Percentiles rank a stretch among this genome's conserved stretches.
These are phyloP conservation scores for Teleiodes luculella DNA, from an alignment of 2,888 invertebrate species.

Conservation along the genomic window DNA sequence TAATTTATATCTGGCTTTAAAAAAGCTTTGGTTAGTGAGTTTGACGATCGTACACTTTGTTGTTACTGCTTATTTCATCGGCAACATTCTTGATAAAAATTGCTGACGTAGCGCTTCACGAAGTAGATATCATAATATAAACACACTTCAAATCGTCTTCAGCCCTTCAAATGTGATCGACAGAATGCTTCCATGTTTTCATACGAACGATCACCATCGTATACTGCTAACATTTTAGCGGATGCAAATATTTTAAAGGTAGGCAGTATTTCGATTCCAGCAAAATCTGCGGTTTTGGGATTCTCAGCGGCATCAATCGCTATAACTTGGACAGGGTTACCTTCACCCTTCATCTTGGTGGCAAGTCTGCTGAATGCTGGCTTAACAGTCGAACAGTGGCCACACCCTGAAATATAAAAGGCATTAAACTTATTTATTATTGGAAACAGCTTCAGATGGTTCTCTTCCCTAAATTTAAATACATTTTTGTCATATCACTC, in stretches of 20 bases:
- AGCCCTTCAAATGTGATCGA: conserved; percentile 40
- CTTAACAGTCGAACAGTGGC: conserved; percentile 83
- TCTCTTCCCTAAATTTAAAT: too few relatives aligned
- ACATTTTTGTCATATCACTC: too few relatives aligned
- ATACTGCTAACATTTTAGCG: conserved; percentile 75
- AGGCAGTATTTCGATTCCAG: conserved; percentile 81
- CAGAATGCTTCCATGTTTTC: conserved; percentile 78
- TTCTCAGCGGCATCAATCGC: conserved; percentile 84
- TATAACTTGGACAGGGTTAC: conserved; percentile 61
- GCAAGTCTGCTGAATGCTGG: conserved; percentile 81
- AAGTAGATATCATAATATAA: too few relatives aligned
- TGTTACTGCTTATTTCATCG: too few relatives aligned
- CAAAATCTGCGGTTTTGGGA: conserved; percentile 76
- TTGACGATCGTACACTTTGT: too few relatives aligned
- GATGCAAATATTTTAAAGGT: conserved; percentile 81
- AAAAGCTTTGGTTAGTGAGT: too few relatives aligned
- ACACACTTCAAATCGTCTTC: too few relatives aligned
- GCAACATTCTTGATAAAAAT: too few relatives aligned
- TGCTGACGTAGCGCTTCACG: too few relatives aligned
- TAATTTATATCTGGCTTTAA: too few relatives aligned
- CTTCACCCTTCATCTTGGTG: conserved; percentile 58
- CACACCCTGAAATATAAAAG: conserved; percentile 81
- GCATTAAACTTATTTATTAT: too few relatives aligned
- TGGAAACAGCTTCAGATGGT: too few relatives aligned
- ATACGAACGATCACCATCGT: conserved; percentile 74